Evolutionary conservation across 1,140 invertebrate genomes (phyloP), one percentile per base, ranked within the genome.

Genomic region (Plutomurus gul): DNA sequence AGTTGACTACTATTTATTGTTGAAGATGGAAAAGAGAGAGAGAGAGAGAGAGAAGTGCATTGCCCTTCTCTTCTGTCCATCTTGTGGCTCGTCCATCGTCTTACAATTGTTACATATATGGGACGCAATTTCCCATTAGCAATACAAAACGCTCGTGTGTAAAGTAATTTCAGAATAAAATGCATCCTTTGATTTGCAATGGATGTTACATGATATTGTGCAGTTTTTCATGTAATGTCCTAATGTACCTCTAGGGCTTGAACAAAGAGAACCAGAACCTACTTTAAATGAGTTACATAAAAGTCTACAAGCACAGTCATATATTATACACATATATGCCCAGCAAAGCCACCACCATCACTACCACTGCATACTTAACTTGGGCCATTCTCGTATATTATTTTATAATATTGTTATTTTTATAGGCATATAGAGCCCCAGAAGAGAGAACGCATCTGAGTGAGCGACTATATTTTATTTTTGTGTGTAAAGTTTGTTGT

Each of bases 1-100:
- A 76, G 75, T 65, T 76, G 51, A 27, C 75, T 65, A 33, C 56
- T 76, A 76, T 76, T 76, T 76, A 76, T 76, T 76, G 49, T 76
- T 76, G 39, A 65, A 75, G 40, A 76, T 40, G 49, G 51, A 65
- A 76, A 65, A 76, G 75, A 76, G n/a, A n/a, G n/a, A n/a, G n/a
- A n/a, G n/a, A n/a, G n/a, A n/a, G n/a, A n/a, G n/a, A 76, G 27
- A 27, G 49, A 65, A 43, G 75, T 76, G 37, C 75, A 70, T 65
- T 76, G 75, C 75, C 75, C 75, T 76, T 43, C 20, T 76, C 33
- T 70, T 65, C 51, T 75, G 40, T 75, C 74, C 56, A 22, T 37
- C 30, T 75, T 37, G 18, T 74, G 36, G 18, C 10, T 47, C 39
- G 18, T 40, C 13, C 43, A 13, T 65, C 6, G 13, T 65, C 56